phyloP scores from a whole-genome alignment of 2,888 invertebrate genomes.

The Trissoscelio sp. region DNA sequence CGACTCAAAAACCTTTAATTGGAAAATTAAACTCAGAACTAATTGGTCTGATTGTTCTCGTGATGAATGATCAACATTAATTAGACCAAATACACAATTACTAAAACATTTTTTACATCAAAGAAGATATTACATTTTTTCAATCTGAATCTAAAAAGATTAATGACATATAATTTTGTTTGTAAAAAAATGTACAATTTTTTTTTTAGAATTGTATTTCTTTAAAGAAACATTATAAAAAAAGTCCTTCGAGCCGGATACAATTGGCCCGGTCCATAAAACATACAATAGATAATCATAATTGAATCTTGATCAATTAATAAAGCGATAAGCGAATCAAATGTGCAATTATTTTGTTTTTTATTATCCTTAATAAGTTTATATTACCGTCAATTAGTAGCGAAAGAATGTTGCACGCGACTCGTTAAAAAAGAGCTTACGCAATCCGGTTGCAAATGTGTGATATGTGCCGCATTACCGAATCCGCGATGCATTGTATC shows the following conservation, averaged over 20 bases:
- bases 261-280: no score
- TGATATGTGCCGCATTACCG: conserved; percentile 32
- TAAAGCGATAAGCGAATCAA: conserved; percentile 1
- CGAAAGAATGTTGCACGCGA: conserved; percentile 15
- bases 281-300: conserved; percentile 5
- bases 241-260: no score
- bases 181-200: no score
- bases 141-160: no score
- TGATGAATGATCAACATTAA: conserved; percentile 24
- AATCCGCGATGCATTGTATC: conserved; percentile 47
- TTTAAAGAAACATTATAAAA: no score
- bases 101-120: no score
- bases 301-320: conserved; percentile 23
- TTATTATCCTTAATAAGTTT: conserved; percentile 8
- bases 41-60: conserved; percentile 46
- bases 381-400: conserved; percentile 21
- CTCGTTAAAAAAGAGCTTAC: conserved; percentile 31
- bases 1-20: conserved; percentile 39
- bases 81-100: neutral
- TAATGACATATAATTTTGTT: no score
- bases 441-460: conserved; percentile 9
- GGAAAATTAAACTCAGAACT: conserved; percentile 44
- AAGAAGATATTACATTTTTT: no score
- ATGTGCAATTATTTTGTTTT: conserved; percentile 7
- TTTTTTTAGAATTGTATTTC: no score